Percentiles rank a stretch among this genome's conserved stretches.
Evolutionary conservation across 2,797 vertebrate species (phyloP).

Genomic region (Ctenopoma multispine): DNA sequence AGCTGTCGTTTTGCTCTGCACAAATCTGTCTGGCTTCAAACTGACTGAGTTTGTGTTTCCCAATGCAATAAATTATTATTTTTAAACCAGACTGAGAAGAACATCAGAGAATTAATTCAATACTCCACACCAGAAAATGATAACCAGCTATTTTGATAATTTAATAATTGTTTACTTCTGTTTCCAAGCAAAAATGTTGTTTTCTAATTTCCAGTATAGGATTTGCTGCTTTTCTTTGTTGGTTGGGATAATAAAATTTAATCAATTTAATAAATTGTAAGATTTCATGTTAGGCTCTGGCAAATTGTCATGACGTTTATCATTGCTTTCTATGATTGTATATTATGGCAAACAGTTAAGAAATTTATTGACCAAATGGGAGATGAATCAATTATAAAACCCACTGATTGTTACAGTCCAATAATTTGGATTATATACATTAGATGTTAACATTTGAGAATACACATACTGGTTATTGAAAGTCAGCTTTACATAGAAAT

Average conservation of each 20-base stretch:
- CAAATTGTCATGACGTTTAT: neutral
- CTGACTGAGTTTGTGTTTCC: neutral
- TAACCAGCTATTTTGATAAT: neutral
- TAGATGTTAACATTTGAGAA: neutral
- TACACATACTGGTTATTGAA: too few relatives aligned
- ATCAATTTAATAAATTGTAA: too few relatives aligned
- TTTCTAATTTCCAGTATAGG: neutral
- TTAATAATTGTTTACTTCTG: neutral
- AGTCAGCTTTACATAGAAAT: too few relatives aligned
- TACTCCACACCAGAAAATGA: neutral
- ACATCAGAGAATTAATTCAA: neutral
- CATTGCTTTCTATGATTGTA: neutral
- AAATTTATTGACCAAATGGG: neutral
- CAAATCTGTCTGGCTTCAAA: neutral
- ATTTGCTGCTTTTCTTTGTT: neutral
- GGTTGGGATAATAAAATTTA: neutral
- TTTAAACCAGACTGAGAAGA: neutral
- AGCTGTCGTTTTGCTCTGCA: conserved; percentile 19
- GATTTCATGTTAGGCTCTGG: too few relatives aligned
- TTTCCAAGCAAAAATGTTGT: neutral
- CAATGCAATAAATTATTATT: neutral
- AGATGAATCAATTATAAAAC: neutral
- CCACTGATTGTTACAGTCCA: neutral
- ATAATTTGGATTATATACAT: neutral
- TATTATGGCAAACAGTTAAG: neutral